These are phyloP conservation scores for Dryomyza anilis DNA, from an alignment of 2,888 invertebrate species.

Conservation along the genomic window DNA sequence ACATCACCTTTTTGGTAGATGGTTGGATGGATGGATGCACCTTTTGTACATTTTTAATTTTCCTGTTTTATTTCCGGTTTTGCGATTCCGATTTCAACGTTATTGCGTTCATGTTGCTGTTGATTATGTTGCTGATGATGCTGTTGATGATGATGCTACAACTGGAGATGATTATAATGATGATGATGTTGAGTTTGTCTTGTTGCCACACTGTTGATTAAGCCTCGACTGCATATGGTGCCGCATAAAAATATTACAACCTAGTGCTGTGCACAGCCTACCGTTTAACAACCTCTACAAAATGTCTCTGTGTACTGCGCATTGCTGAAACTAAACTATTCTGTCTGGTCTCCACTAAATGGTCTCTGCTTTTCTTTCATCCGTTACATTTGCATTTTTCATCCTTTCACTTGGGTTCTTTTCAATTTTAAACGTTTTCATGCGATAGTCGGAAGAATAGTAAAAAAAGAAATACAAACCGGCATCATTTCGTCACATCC, in stretches of 20 bases:
- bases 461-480: not conserved
- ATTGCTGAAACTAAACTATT: not conserved
- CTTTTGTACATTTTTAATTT: conserved; percentile 61
- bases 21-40: conserved; percentile 42
- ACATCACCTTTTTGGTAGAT: conserved; percentile 30
- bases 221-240: not conserved
- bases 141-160: conserved; percentile 17
- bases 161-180: not conserved
- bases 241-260: not conserved
- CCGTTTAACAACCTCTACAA: no score
- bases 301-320: no score
- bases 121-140: conserved; percentile 22
- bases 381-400: not conserved
- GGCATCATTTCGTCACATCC: conserved; percentile 13
- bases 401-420: not conserved
- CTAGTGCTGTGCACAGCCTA: not conserved
- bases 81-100: conserved; percentile 59
- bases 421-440: not conserved
- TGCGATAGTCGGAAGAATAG: not conserved
- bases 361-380: not conserved
- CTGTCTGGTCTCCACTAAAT: no score
- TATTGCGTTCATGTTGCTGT: conserved; percentile 46
- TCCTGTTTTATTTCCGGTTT: conserved; percentile 62
- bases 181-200: not conserved
- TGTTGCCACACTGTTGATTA: not conserved